phyloP scores from a whole-genome alignment of 2,113 vertebrate species.

The Grammomys dolichurus region DNA sequence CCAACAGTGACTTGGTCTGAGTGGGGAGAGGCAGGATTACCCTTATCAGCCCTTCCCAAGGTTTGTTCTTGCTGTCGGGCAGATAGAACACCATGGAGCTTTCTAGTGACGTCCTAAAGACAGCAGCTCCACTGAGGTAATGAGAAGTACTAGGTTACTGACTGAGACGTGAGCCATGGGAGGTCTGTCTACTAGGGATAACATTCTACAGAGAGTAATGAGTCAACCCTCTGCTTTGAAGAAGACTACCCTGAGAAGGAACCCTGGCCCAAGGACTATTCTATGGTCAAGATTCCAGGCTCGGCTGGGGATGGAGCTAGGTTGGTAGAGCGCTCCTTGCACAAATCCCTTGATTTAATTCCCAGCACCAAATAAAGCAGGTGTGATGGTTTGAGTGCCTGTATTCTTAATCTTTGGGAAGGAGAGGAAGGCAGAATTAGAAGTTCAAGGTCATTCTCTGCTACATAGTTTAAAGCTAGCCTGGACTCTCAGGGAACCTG shows the following conservation, averaged over 20 bases:
- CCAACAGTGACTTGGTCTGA: background rate
- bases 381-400: background rate
- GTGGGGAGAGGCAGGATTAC: background rate
- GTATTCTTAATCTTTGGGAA: background rate
- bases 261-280: background rate
- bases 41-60: background rate
- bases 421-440: background rate
- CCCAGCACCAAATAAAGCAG: background rate
- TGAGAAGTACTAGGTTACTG: background rate
- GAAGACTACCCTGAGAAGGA: background rate
- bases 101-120: background rate
- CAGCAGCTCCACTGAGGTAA: background rate
- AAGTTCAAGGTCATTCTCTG: background rate
- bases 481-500: background rate
- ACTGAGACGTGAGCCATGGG: background rate
- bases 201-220: background rate
- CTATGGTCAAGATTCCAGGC: background rate
- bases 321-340: background rate
- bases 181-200: background rate
- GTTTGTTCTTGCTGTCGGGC: background rate
- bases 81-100: background rate
- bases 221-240: background rate
- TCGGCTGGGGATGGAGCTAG: background rate
- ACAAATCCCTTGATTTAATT: background rate
- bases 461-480: background rate